Evolutionary conservation across 2,113 vertebrate genomes (phyloP), one percentile per base, ranked within the genome.

Genomic region (Sisor rabdophorus): DNA sequence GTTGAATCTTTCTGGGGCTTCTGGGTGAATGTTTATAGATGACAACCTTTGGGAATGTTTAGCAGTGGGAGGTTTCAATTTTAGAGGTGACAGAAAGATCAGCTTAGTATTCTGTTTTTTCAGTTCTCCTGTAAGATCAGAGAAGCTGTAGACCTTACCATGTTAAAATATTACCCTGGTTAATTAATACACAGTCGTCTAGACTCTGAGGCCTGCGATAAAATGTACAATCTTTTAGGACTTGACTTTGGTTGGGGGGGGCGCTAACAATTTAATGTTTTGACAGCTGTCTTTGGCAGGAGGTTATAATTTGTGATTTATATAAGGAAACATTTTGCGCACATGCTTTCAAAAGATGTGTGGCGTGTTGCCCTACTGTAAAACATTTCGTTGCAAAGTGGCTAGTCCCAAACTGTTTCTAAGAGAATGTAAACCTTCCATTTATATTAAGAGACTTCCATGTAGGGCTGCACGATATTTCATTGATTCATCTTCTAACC

Each of bases 11-110:
- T 87, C 87, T 86, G 88, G 89, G 90, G 85, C 81, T 91, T 89
- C 84, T 88, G 89, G 88, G 86, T 90, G 89, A 90, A 90, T 89
- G 88, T 91, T 92, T 89, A 91, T 87, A 89, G 90, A 89, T 92
- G 91, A 89, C 89, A 85, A 88, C 86, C 56, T 89, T 89, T 85
- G 88, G 90, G 92, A 91, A 93, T 90, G 87, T 88, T 90, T 85
- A 87, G 88, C 89, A 90, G 87, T 86, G 85, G 87, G 84, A 87
- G 87, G 86, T 90, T 91, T 90, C 90, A 91, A 91, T 90, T 91
- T 88, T 87, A 87, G 79, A 69, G 84, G 86, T 85, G 71, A 76
- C 86, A n/a, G n/a, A n/a, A n/a, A n/a, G n/a, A n/a, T n/a, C n/a
- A n/a, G n/a, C 6, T 36, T 36, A 36, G 32, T 36, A 6, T 36